Conservation (phyloP, 1,140 invertebrate genomes). For the Batillaria attramentaria region DNA sequence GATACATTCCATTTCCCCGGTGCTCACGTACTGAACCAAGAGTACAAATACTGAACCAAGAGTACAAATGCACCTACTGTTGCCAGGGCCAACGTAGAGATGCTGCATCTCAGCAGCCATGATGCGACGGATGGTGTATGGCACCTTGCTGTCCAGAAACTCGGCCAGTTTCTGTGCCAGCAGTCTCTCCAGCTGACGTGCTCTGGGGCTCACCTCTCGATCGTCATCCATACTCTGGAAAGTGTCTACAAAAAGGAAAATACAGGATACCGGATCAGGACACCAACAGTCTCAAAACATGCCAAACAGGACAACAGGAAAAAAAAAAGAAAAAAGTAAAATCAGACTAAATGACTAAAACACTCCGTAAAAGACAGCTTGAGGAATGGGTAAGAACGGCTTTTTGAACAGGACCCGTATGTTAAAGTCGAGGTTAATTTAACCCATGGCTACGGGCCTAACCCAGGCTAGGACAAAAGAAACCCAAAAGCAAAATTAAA, state of each 20-base stretch:
- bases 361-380: too few relatives aligned
- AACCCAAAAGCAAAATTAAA: too few relatives aligned
- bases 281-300: too few relatives aligned
- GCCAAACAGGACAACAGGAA: not conserved
- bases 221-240: conserved; percentile 62
- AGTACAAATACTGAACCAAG: not conserved
- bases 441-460: too few relatives aligned
- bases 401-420: too few relatives aligned
- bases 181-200: conserved; percentile 63
- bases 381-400: too few relatives aligned
- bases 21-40: not conserved
- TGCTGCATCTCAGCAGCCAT: conserved; percentile 89
- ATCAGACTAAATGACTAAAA: too few relatives aligned
- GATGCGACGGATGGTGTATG: conserved; percentile 88
- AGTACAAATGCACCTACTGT: conserved; percentile 32
- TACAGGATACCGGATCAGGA: too few relatives aligned
- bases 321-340: not conserved
- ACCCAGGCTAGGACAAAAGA: too few relatives aligned
- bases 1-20: not conserved
- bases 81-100: conserved; percentile 77
- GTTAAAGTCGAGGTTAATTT: too few relatives aligned
- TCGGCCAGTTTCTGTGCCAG: conserved; percentile 78
- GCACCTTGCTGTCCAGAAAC: conserved; percentile 84
- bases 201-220: conserved; percentile 53
- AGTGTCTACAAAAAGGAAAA: conserved; percentile 58